These are phyloP conservation scores for Axis porcinus DNA, from an alignment of 2,113 vertebrate genomes.

Conservation along the genomic window DNA sequence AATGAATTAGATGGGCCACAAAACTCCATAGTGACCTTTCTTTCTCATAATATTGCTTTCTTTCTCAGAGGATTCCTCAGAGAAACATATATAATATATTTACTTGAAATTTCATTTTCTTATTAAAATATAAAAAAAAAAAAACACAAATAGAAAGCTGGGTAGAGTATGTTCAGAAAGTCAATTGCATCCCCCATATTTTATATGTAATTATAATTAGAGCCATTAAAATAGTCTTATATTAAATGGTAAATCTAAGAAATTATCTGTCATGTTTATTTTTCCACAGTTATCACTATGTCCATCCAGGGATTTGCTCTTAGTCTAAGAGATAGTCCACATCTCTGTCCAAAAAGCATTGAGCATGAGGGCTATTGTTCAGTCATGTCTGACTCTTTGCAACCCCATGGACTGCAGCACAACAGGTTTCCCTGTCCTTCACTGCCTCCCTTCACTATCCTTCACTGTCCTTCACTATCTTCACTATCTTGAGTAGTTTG, in stretches of 20 bases:
- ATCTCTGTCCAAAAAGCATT: background rate
- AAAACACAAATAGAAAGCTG: background rate
- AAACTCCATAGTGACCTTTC: background rate
- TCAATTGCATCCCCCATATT: background rate
- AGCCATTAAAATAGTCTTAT: background rate
- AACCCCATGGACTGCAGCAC: background rate
- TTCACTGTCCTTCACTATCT: background rate
- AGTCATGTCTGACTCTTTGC: background rate
- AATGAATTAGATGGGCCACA: background rate
- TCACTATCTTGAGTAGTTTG: background rate
- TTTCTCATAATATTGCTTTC: background rate
- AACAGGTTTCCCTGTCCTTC: background rate
- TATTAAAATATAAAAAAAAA: background rate
- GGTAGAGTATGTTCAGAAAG: background rate
- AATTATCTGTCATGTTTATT: background rate
- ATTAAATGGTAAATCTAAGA: background rate
- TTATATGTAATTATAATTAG: background rate
- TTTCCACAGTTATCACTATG: background rate
- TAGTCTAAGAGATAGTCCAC: background rate
- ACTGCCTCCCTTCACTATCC: background rate
- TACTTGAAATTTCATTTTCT: background rate
- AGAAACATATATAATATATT: background rate
- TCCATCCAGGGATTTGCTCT: fast-evolving
- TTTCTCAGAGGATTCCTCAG: background rate
- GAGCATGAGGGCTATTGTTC: fast-evolving